These are phyloP conservation scores for Chroicocephalus ridibundus DNA, from an alignment of 2,113 vertebrate genomes.

Conservation along the genomic window DNA sequence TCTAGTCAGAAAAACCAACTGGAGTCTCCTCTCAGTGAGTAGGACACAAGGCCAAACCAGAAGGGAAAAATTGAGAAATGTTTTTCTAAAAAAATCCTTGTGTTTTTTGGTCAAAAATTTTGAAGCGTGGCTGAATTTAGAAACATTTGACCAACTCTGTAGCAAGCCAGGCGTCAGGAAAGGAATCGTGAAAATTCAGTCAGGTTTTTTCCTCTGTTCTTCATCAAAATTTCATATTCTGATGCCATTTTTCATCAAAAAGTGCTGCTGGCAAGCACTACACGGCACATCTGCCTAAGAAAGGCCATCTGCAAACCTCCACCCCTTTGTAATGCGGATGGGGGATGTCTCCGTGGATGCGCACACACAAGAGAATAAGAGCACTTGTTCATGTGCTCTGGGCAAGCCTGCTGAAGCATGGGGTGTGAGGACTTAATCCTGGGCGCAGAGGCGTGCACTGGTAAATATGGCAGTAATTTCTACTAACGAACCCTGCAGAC, in stretches of 20 bases:
- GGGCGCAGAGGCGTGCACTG: not conserved
- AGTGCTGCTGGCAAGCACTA: not conserved
- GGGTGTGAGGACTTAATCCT: not conserved
- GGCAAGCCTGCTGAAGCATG: not conserved
- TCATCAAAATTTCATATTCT: not conserved
- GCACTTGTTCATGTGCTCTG: not conserved
- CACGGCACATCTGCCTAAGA: not conserved
- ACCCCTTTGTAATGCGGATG: fast-evolving
- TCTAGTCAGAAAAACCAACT: constrained; percentile 45
- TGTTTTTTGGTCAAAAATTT: constrained; percentile 43
- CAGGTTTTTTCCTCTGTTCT: not conserved
- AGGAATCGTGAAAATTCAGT: not conserved
- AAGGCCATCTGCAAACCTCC: not conserved
- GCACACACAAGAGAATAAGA: not conserved
- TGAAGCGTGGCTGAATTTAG: constrained; percentile 33
- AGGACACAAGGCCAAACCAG: constrained; percentile 49
- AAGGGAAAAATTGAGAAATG: constrained; percentile 34
- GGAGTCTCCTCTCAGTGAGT: constrained; percentile 34
- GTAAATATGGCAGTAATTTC: not conserved
- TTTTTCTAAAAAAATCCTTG: constrained; percentile 19
- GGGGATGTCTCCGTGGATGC: not conserved
- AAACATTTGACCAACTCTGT: not conserved
- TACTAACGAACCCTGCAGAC: fast-evolving
- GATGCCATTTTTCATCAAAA: not conserved
- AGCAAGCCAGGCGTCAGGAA: not conserved